Base-by-base conservation (phyloP, 2,888 invertebrate species). In the Trichopria drosophilae region DNA sequence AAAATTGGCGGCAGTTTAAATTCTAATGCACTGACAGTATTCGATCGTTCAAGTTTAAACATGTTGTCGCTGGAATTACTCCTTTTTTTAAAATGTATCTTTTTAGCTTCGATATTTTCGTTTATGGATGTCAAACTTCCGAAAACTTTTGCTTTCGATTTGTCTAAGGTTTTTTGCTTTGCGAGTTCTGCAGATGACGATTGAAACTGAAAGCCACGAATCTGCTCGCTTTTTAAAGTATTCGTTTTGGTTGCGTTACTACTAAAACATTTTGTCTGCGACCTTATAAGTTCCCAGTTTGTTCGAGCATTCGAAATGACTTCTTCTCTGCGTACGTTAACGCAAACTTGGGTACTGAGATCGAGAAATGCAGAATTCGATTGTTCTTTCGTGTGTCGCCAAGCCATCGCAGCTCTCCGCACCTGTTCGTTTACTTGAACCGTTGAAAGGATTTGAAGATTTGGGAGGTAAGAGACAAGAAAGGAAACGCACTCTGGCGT, bases 401-500 rank as follows among this genome's bases (percentile, higher is more conserved):
- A 91, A 9, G 87, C 85, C 81, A 86, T 84, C 2, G 90, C 90
- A 3, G 88, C 84, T 58, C 82, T 83, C 41, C 89, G 81, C 15
- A 88, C 85, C 75, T 89, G 88, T 58, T 89, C 89, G 12, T 85
- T 89, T 19, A 90, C 84, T 64, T 86, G 84, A 85, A 90, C 87
- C 61, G 84, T 84, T 60, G 90, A 90, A 31, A 92, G 76, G 35
- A 85, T 81, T 50, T 83, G 77, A 55, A 92, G 78, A 68, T 85
- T 84, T 18, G 90, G 88, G 53, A 91, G 76, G 72, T 89, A 88
- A 0, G 90, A 88, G 0, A 91, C 89, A 34, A 91, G 75, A 70
- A 90, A 91, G 0, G 90, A 87, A 3, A 87, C 83, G 67, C 89
- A 91, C 64, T 91, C 90, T 0, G 88, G 86, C n/a, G 84, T 86